Conservation (phyloP, 2,113 vertebrate genomes). For the Lichenostomus cassidix region DNA sequence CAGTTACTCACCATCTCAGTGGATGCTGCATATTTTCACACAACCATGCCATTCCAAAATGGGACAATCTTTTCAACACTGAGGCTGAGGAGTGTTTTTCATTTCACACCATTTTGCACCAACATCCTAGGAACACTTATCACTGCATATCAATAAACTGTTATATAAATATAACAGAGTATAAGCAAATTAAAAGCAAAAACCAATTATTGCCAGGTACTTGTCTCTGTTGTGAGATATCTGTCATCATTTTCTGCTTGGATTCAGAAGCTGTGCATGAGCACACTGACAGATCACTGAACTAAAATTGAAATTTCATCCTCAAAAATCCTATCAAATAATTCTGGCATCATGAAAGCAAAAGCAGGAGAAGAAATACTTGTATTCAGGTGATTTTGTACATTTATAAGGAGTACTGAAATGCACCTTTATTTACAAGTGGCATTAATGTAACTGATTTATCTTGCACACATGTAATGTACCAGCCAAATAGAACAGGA, state of each 20-base stretch:
- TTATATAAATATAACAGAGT: background rate
- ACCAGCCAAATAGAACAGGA: background rate
- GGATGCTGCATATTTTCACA: background rate
- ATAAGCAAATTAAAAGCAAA: background rate
- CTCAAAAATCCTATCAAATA: background rate
- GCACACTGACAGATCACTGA: background rate
- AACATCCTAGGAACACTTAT: background rate
- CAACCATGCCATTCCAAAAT: background rate
- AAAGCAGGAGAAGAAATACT: background rate
- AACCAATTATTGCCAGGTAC: background rate
- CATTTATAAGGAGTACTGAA: background rate
- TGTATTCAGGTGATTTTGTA: background rate
- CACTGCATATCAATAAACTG: background rate
- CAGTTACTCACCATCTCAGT: background rate
- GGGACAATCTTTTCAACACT: background rate
- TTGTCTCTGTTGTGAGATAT: background rate
- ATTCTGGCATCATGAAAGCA: background rate
- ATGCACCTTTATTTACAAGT: background rate
- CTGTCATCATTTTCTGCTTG: background rate
- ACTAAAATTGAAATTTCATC: background rate
- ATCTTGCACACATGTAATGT: background rate
- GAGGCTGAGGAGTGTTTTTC: background rate
- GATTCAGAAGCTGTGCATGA: background rate
- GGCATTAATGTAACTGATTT: background rate
- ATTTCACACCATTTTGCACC: background rate